phyloP scores from a whole-genome alignment of 2,888 invertebrate genomes.

The Ernsta delagoae region DNA sequence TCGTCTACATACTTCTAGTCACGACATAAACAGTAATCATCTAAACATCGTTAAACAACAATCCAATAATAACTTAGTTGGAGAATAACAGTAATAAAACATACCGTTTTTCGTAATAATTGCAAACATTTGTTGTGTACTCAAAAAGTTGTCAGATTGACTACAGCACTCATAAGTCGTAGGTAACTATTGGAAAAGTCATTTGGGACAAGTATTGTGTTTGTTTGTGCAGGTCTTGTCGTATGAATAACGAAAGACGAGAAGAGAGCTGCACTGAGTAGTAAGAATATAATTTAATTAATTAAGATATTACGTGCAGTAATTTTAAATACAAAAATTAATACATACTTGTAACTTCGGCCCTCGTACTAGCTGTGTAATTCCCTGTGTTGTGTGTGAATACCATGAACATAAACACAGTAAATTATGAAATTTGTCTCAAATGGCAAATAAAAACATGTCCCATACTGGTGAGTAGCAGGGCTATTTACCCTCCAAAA shows the following conservation, averaged over 20 bases:
- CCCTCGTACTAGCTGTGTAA: no score
- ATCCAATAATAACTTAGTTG: conserved; percentile 22
- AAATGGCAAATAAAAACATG: no score
- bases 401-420: no score
- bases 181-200: conserved; percentile 48
- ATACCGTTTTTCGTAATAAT: conserved; percentile 35
- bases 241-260: not conserved
- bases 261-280: not conserved
- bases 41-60: conserved; percentile 24
- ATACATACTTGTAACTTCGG: no score
- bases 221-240: conserved; percentile 14
- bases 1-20: conserved; percentile 13
- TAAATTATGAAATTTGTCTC: no score
- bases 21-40: conserved; percentile 18
- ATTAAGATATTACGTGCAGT: no score
- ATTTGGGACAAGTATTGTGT: conserved; percentile 44
- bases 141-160: conserved; percentile 39
- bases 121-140: conserved; percentile 35
- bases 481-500: no score
- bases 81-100: conserved; percentile 28
- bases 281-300: no score
- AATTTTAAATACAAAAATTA: no score
- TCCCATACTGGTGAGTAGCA: no score
- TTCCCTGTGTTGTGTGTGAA: no score
- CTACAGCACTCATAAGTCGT: conserved; percentile 30